These are phyloP conservation scores for Daboia siamensis DNA, from an alignment of 2,113 vertebrate genomes.

Conservation along the genomic window DNA sequence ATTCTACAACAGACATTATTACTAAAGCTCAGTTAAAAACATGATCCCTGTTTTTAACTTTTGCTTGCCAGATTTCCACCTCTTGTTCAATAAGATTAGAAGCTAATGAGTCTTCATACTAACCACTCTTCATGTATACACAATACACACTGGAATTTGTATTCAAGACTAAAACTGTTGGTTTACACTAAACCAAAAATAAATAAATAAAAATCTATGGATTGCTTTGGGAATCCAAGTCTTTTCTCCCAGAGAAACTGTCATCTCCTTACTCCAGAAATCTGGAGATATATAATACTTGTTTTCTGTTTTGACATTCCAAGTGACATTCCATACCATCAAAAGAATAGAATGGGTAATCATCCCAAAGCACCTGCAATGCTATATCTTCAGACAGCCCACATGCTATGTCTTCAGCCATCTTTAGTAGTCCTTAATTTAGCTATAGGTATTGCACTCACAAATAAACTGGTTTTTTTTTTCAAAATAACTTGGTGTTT, in stretches of 20 bases:
- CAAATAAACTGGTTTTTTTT: background rate
- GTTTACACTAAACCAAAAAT: background rate
- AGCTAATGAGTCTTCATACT: background rate
- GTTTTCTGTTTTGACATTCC: background rate
- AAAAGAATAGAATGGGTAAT: background rate
- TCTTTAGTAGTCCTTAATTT: background rate
- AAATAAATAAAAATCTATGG: background rate
- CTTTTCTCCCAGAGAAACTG: background rate
- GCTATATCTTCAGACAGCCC: background rate
- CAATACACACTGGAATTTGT: background rate
- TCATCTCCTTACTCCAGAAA: background rate
- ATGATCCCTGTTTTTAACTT: background rate
- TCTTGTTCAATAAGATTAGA: background rate
- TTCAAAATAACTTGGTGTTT: background rate
- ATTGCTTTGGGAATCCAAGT: background rate
- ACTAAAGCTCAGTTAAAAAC: background rate
- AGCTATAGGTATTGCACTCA: background rate
- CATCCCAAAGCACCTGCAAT: background rate
- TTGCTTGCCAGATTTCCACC: background rate
- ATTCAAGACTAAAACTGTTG: background rate
- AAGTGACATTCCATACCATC: background rate
- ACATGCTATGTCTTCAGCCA: background rate
- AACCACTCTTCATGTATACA: background rate
- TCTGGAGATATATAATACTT: background rate
- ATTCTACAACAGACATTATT: background rate